Percentiles rank a stretch among this genome's conserved stretches.
Evolutionary conservation across 2,113 vertebrate genomes (phyloP).

Genomic region (Silurus meridionalis): DNA sequence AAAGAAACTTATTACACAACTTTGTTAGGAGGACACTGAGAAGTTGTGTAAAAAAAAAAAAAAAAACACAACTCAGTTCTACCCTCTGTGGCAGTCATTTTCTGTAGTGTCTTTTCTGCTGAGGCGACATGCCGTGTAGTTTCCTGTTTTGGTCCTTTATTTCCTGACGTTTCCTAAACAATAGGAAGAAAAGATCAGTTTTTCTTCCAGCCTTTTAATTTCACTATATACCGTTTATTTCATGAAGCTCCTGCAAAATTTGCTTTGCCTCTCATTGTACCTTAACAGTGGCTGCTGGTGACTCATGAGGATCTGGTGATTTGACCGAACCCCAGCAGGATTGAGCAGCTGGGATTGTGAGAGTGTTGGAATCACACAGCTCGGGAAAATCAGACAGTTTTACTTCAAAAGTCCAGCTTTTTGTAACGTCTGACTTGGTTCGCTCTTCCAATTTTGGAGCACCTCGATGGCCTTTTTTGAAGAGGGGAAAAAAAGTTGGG

Average conservation of each 20-base stretch:
- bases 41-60: background rate
- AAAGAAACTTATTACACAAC: constrained; percentile 2
- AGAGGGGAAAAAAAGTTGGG: background rate
- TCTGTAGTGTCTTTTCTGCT: constrained; percentile 11
- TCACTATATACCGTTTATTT: background rate
- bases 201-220: background rate
- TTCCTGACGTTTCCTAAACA: constrained; percentile 46
- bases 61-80: background rate
- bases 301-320: background rate
- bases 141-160: constrained; percentile 43
- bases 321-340: background rate
- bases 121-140: background rate
- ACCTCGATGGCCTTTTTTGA: constrained; percentile 52
- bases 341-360: background rate
- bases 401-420: constrained; percentile 63
- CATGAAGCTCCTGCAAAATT: background rate
- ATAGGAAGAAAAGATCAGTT: background rate
- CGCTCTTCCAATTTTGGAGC: constrained; percentile 48
- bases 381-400: constrained; percentile 73
- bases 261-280: background rate
- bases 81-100: constrained; percentile 51
- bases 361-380: constrained; percentile 44
- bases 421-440: constrained; percentile 23
- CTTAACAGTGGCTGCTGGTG: constrained; percentile 1
- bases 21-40: too few species aligned